phyloP scores from a whole-genome alignment of 2,797 vertebrate genomes.

The Sarcophilus harrisii region DNA sequence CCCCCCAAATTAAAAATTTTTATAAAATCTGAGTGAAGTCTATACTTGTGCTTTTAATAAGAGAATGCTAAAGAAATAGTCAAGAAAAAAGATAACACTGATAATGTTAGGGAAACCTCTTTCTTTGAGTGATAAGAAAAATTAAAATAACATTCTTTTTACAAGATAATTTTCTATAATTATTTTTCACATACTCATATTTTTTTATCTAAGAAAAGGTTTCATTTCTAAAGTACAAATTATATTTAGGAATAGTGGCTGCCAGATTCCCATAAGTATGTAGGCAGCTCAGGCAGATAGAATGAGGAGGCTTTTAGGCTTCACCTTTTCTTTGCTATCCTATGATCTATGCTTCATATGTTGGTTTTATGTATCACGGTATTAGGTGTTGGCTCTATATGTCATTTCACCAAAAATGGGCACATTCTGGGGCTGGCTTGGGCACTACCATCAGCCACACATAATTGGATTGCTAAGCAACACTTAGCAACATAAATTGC shows the following conservation, averaged over 20 bases:
- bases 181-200: background rate
- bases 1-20: background rate
- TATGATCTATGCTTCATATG: background rate
- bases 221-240: background rate
- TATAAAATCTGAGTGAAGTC: background rate
- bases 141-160: background rate
- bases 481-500: background rate
- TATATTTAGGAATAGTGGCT: background rate
- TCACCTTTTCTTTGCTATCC: background rate
- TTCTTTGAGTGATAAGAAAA: background rate
- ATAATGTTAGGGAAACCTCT: background rate
- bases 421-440: slow-evolving; percentile 54
- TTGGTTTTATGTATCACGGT: background rate
- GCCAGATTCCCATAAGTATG: background rate
- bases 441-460: slow-evolving; percentile 39
- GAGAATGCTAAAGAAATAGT: background rate
- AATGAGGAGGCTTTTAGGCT: background rate
- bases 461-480: slow-evolving; percentile 67
- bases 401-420: slow-evolving; percentile 5
- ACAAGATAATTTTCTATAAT: background rate
- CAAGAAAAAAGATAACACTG: background rate
- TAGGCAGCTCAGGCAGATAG: too few relatives aligned
- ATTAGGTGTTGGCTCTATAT: background rate
- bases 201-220: background rate
- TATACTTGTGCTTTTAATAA: background rate